A percentile compares a stretch with the other conserved stretches of the same genome.
Conservation (phyloP, 2,113 vertebrate species). For the Pygoscelis adeliae region DNA sequence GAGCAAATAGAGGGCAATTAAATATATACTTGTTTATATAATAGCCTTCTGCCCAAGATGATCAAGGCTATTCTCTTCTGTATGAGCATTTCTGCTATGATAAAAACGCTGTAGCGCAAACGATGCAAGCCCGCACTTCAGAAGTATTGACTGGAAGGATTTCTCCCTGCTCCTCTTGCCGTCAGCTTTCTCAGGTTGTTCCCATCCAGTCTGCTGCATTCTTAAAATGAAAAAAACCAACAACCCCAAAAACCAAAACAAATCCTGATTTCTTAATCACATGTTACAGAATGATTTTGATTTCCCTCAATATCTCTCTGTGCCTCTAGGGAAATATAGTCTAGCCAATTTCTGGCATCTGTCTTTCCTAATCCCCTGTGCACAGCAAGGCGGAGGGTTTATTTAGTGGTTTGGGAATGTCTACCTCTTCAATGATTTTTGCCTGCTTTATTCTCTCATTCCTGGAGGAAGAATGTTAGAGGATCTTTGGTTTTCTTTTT, state of each 20-base stretch:
- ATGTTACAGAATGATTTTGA: not conserved
- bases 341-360: conserved; percentile 45
- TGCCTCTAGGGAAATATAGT: conserved; percentile 63
- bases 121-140: not conserved
- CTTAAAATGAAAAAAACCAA: not conserved
- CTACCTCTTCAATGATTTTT: conserved; percentile 3
- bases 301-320: conserved; percentile 52
- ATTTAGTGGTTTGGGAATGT: conserved; percentile 19
- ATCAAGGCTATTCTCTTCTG: not conserved
- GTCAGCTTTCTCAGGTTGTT: conserved; percentile 17
- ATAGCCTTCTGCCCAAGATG: not conserved
- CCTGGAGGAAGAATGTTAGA: not conserved
- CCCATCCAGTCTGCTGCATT: not conserved
- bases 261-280: conserved; percentile 32
- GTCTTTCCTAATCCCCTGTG: conserved; percentile 42
- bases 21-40: not conserved
- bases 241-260: not conserved
- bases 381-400: not conserved
- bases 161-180: not conserved
- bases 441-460: not conserved
- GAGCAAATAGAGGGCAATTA: not conserved
- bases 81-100: not conserved
- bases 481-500: not conserved
- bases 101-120: not conserved
- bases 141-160: not conserved